phyloP scores from a whole-genome alignment of 2,797 vertebrate genomes.

The Urophycis tenuis region DNA sequence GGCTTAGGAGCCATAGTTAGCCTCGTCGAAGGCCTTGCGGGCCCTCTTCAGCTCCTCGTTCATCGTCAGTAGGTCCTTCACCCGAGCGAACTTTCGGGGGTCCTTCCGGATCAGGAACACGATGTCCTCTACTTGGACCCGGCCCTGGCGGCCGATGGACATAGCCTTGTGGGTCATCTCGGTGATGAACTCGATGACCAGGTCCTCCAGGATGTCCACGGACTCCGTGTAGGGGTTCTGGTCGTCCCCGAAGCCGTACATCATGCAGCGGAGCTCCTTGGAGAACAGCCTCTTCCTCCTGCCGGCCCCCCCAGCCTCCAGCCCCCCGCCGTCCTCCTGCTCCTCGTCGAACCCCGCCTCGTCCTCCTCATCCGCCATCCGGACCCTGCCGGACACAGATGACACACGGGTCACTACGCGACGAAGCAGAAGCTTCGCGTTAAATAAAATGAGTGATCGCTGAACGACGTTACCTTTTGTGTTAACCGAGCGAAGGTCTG shows the following conservation, averaged over 20 bases:
- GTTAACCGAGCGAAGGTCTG: not conserved
- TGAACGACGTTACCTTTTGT: not conserved
- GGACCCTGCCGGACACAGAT: not conserved
- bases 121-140: slow-evolving; percentile 97
- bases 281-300: slow-evolving; percentile 92
- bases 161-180: slow-evolving; percentile 99
- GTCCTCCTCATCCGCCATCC: slow-evolving; percentile 77
- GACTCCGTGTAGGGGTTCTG: slow-evolving; percentile 98
- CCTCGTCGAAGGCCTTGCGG: slow-evolving; percentile 94
- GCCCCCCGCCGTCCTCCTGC: slow-evolving; percentile 79
- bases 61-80: slow-evolving; percentile 97
- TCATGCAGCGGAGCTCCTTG: slow-evolving; percentile 97
- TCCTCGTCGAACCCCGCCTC: slow-evolving; percentile 85
- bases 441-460: not conserved
- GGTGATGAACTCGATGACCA: slow-evolving; percentile 97
- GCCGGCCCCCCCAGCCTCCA: slow-evolving; percentile 82
- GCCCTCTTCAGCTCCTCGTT: slow-evolving; percentile 97
- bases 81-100: slow-evolving; percentile 90
- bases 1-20: slow-evolving; percentile 87
- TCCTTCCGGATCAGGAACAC: slow-evolving; percentile 96
- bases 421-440: not conserved
- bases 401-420: not conserved
- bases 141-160: slow-evolving; percentile 94
- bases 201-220: slow-evolving; percentile 93
- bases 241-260: slow-evolving; percentile 98